A percentile compares a stretch with the other conserved stretches of the same genome.
Evolutionary conservation across 1,140 invertebrate genomes (phyloP).

Genomic region (Zaprionus gabonicus): DNA sequence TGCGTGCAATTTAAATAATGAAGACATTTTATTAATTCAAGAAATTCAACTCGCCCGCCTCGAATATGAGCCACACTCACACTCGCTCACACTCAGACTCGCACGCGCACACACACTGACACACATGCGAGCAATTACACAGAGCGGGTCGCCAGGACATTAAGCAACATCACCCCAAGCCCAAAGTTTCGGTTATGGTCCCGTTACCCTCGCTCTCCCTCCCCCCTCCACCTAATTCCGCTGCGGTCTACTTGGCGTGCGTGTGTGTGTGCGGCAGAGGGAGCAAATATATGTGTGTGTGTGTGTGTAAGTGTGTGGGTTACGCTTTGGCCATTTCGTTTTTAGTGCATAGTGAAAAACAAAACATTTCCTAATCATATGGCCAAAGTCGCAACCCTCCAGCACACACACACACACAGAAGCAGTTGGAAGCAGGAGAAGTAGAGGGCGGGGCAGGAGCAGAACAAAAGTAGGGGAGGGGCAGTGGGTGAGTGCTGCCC

Average conservation of each 20-base stretch:
- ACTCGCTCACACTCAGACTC: slow-evolving; percentile 37
- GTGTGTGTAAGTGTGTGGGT: slow-evolving; percentile 15
- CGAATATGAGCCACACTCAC: slow-evolving; percentile 47
- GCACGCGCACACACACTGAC: slow-evolving; percentile 17
- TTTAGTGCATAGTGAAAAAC: slow-evolving; percentile 80
- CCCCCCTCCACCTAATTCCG: background rate
- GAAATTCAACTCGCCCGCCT: slow-evolving; percentile 73
- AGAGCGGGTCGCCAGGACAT: slow-evolving; percentile 64
- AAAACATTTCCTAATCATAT: slow-evolving; percentile 82
- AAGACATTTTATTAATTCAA: slow-evolving; percentile 83
- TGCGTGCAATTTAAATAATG: slow-evolving; percentile 82
- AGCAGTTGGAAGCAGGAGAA: too few relatives aligned
- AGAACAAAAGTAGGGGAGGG: too few relatives aligned
- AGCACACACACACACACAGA: background rate
- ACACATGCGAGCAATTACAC: slow-evolving; percentile 59
- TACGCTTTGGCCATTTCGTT: slow-evolving; percentile 49
- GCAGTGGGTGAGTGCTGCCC: background rate
- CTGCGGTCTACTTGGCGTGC: slow-evolving; percentile 20
- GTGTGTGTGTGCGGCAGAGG: slow-evolving; percentile 2
- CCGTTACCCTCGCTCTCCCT: background rate
- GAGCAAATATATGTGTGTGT: background rate
- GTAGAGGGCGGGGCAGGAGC: background rate
- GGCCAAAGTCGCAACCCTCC: slow-evolving; percentile 40
- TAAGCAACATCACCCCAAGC: slow-evolving; percentile 64
- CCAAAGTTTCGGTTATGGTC: slow-evolving; percentile 39